Conservation (phyloP, 2,113 vertebrate genomes). For the Puffinus mauretanicus region DNA sequence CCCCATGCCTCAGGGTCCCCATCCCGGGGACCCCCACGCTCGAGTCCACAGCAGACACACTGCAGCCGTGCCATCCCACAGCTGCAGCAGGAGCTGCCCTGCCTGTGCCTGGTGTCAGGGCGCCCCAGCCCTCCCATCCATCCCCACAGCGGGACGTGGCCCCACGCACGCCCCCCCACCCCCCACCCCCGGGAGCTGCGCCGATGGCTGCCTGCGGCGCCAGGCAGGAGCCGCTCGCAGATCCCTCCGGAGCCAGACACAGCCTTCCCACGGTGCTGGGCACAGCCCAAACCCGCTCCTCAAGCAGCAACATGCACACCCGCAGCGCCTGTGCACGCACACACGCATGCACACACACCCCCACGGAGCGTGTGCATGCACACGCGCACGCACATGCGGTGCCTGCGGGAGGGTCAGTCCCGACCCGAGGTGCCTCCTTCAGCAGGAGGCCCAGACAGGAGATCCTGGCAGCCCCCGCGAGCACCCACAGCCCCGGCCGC, state of each 20-base stretch:
- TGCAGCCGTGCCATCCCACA: background rate
- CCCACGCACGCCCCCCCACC: background rate
- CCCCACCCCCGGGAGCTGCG: background rate
- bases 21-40: background rate
- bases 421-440: too few species aligned
- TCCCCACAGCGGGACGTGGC: background rate
- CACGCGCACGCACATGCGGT: background rate
- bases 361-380: too few species aligned
- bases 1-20: background rate
- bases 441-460: background rate
- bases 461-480: too few species aligned
- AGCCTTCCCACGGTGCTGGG: background rate
- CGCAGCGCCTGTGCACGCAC: background rate
- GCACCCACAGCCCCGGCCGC: background rate
- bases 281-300: background rate
- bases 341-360: too few species aligned
- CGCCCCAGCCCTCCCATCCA: background rate
- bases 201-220: background rate
- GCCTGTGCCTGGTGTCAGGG: background rate
- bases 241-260: background rate
- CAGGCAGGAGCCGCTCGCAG: background rate
- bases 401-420: background rate
- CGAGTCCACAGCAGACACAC: background rate
- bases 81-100: background rate
- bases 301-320: background rate